Percentiles rank a stretch among this genome's conserved stretches.
These are phyloP conservation scores for Drosophila cardini DNA, from an alignment of 1,140 invertebrate genomes.

Conservation along the genomic window DNA sequence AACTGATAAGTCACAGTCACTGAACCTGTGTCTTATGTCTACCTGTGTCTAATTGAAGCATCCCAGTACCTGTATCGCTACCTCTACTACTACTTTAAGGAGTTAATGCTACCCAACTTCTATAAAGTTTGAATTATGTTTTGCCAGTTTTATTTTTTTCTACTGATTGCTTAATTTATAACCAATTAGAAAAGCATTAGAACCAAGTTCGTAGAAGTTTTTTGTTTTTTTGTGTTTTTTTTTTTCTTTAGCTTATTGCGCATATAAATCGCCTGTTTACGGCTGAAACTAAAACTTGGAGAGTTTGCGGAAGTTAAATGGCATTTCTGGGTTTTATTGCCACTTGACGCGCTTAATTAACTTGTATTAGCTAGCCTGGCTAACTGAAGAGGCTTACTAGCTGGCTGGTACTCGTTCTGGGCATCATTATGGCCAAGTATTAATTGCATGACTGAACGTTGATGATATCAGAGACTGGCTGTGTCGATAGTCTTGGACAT, in stretches of 20 bases:
- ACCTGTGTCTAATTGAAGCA: slow-evolving; percentile 35
- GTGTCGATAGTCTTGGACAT: slow-evolving; percentile 1
- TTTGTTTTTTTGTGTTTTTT: slow-evolving; percentile 42
- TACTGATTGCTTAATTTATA: slow-evolving; percentile 77
- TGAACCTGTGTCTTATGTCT: slow-evolving; percentile 50
- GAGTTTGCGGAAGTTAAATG: slow-evolving; percentile 67
- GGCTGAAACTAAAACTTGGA: slow-evolving; percentile 32
- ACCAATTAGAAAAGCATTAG: slow-evolving; percentile 82
- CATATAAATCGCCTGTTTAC: slow-evolving; percentile 74
- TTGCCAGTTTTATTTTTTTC: slow-evolving; percentile 23
- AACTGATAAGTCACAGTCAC: slow-evolving; percentile 61
- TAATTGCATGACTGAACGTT: slow-evolving; percentile 67
- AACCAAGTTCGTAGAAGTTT: slow-evolving; percentile 8
- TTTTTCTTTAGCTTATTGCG: slow-evolving; percentile 75
- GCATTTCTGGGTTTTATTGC: slow-evolving; percentile 53
- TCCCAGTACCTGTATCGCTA: not conserved
- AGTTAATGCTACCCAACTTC: not conserved
- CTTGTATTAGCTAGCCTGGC: slow-evolving; percentile 68
- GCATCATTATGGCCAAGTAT: slow-evolving; percentile 71
- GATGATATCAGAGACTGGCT: slow-evolving; percentile 68
- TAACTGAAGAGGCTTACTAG: slow-evolving; percentile 43
- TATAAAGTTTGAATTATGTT: not conserved
- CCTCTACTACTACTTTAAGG: not conserved
- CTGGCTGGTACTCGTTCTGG: not conserved
- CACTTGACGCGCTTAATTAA: slow-evolving; percentile 72